phyloP scores from a whole-genome alignment of 2,888 invertebrate genomes.

The Unio pictorum region DNA sequence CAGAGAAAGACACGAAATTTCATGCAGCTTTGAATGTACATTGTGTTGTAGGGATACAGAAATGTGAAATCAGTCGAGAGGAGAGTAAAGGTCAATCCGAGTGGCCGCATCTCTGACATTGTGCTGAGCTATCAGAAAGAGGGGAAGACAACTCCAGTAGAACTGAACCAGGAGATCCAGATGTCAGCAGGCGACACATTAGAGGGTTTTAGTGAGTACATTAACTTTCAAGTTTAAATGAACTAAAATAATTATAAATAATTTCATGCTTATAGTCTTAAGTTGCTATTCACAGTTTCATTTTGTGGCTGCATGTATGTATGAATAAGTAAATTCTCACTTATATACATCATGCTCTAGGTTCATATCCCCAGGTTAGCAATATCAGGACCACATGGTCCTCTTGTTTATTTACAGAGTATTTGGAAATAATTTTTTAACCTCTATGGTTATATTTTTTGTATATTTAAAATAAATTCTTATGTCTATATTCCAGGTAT shows the following conservation, averaged over 20 bases:
- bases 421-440: slow-evolving; percentile 14
- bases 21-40: neutral
- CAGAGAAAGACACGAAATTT: too few species aligned
- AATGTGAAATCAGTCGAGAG: slow-evolving; percentile 56
- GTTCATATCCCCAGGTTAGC: too few species aligned
- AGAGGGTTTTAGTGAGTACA: slow-evolving; percentile 52
- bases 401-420: neutral
- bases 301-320: too few species aligned
- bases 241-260: neutral
- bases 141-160: slow-evolving; percentile 23
- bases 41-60: slow-evolving; percentile 52
- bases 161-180: slow-evolving; percentile 50
- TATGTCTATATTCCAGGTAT: slow-evolving; percentile 40
- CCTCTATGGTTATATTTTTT: too few species aligned
- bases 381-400: too few species aligned
- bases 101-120: slow-evolving; percentile 56
- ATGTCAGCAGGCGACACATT: slow-evolving; percentile 54
- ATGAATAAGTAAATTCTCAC: too few species aligned
- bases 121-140: slow-evolving; percentile 49
- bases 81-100: slow-evolving; percentile 60
- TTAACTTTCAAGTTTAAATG: neutral
- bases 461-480: too few species aligned
- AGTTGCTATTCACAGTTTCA: neutral
- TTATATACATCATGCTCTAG: too few species aligned
- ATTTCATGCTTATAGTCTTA: neutral